These are phyloP conservation scores for Eupithecia insigniata DNA, from an alignment of 2,888 invertebrate genomes.

Conservation along the genomic window DNA sequence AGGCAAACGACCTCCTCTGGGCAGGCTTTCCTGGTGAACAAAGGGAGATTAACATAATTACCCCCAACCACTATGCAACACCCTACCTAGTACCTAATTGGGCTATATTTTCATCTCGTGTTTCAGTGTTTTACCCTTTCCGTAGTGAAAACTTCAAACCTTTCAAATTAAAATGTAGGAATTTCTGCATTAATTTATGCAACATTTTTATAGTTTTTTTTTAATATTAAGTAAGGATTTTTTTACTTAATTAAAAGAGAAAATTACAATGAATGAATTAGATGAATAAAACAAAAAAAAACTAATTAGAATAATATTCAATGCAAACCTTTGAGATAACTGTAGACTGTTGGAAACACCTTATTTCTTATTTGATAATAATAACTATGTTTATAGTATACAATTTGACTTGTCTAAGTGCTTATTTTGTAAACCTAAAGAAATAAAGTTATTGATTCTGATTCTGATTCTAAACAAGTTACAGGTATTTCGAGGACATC, in stretches of 20 bases:
- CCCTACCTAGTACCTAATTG: conserved; percentile 25
- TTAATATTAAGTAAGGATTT: neutral
- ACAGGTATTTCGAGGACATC: neutral
- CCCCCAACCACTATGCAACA: conserved; percentile 39
- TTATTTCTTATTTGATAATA: too few relatives aligned
- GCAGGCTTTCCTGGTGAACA: conserved; percentile 37
- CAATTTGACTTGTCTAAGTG: too few relatives aligned
- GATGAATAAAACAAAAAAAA: too few relatives aligned
- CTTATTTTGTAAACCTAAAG: too few relatives aligned
- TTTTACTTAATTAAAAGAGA: neutral
- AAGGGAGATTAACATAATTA: conserved; percentile 40
- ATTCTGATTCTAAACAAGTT: too few relatives aligned
- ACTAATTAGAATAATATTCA: neutral
- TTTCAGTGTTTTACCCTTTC: conserved; percentile 7
- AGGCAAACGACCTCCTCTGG: conserved; percentile 30
- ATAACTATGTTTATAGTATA: too few relatives aligned
- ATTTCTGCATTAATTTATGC: neutral
- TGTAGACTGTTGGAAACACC: neutral
- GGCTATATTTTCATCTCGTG: conserved; percentile 19
- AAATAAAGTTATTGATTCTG: too few relatives aligned
- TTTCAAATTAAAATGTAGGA: neutral
- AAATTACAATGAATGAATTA: neutral
- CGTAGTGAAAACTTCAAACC: neutral
- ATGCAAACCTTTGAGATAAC: neutral
- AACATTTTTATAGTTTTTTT: neutral